Percentiles rank a stretch among this genome's conserved stretches.
Conservation (phyloP, 2,888 invertebrate genomes). For the Nasonia oneida region DNA sequence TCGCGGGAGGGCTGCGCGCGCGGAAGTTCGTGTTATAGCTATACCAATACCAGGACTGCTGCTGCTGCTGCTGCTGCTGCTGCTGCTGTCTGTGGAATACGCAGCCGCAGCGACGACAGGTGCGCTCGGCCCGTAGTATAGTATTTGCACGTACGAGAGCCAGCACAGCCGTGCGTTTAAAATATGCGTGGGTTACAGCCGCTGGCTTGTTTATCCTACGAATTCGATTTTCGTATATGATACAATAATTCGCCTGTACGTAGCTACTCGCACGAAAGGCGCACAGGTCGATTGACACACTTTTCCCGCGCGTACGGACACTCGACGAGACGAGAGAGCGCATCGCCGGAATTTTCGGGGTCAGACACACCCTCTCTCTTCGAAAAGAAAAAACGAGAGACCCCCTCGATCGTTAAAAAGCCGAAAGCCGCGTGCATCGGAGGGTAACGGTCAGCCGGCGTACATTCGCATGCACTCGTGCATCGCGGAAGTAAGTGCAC, state of each 20-base stretch:
- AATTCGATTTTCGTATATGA: background rate
- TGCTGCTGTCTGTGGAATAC: background rate
- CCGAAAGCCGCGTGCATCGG: background rate
- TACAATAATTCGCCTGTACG: too few relatives aligned
- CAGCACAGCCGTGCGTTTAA: slow-evolving; percentile 3
- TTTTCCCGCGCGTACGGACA: too few relatives aligned
- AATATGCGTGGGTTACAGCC: background rate
- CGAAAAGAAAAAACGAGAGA: background rate
- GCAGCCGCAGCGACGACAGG: slow-evolving; percentile 30
- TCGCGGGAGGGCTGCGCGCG: background rate
- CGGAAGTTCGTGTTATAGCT: background rate
- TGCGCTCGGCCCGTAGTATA: slow-evolving; percentile 41
- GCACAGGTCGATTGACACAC: too few relatives aligned
- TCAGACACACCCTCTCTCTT: background rate
- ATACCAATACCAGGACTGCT: background rate
- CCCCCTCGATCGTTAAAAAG: background rate
- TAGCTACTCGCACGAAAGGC: too few relatives aligned
- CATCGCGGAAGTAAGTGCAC: slow-evolving; percentile 29
- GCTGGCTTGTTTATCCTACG: background rate
- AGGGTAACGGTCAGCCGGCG: slow-evolving; percentile 21
- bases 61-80: background rate
- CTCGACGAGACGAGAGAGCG: too few relatives aligned
- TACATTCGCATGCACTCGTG: background rate
- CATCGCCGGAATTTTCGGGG: background rate
- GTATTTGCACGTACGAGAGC: slow-evolving; percentile 37